Percentiles rank a stretch among this genome's conserved stretches.
Conservation (phyloP, 1,140 invertebrate species). For the Radopholus similis region DNA sequence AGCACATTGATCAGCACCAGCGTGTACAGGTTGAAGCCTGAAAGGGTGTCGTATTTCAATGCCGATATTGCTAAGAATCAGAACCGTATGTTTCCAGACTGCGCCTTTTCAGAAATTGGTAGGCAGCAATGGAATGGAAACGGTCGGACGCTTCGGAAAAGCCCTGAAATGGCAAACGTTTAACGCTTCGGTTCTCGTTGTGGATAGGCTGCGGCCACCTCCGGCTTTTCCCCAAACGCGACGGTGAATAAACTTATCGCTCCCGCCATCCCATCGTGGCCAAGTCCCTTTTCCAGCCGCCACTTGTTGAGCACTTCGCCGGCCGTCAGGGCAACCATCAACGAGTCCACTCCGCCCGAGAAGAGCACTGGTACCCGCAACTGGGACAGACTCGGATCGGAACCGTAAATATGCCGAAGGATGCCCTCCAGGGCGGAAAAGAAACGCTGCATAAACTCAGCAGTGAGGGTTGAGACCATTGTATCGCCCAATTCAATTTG, state of each 20-base stretch:
- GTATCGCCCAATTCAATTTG: too few species aligned
- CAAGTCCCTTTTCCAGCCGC: not conserved
- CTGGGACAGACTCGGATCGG: not conserved
- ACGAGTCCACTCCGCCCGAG: conserved; percentile 34
- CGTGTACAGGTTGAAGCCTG: conserved; percentile 9
- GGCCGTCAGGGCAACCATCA: conserved; percentile 32
- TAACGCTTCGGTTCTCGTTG: not conserved
- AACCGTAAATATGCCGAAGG: not conserved
- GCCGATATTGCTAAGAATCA: not conserved
- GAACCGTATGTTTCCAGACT: not conserved
- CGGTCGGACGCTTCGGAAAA: conserved; percentile 21
- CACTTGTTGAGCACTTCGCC: conserved; percentile 9
- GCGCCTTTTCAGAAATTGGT: conserved; percentile 8
- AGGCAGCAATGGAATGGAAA: conserved; percentile 9
- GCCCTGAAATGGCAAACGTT: not conserved
- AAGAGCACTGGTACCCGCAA: conserved; percentile 18
- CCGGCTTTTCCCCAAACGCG: conserved; percentile 22
- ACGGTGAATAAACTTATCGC: conserved; percentile 28
- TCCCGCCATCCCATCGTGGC: not conserved
- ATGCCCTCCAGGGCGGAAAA: not conserved
- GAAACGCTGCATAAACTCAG: not conserved
- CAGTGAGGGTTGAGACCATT: not conserved
- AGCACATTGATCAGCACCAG: conserved; percentile 30
- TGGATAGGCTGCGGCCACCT: not conserved
- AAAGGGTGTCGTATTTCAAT: not conserved